Evolutionary conservation across 1,140 invertebrate genomes (phyloP), one percentile per base, ranked within the genome.

Genomic region (Hylaeus volcanicus): DNA sequence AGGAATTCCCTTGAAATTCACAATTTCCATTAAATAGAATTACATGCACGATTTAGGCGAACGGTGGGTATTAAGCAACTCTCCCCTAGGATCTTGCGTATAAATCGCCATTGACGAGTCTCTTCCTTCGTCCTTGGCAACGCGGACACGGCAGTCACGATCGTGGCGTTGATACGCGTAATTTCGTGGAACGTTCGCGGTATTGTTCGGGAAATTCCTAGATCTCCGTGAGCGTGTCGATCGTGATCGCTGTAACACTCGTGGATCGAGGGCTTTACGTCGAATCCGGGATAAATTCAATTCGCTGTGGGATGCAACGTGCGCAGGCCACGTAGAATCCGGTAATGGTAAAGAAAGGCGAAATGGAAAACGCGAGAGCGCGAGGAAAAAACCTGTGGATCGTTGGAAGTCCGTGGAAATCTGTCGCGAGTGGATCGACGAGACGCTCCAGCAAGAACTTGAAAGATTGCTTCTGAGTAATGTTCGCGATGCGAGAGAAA

Each of bases 351-450:
- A 63, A 48, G 69, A 51, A 78, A 41, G 9, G 37, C n/a, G 55
- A 58, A n/a, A 53, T 43, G 41, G 72, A 55, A 51, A 61, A 37
- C 41, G 39, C 26, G 53, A 14, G 63, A 74, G 43, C 51, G 78
- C n/a, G 37, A 58, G n/a, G n/a, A 55, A 1, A 37, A 60, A 43
- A 75, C 63, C 58, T 68, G 74, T 68, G 64, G 74, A 68, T 68
- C 63, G 63, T 53, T n/a, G 3, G 1, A 5, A 15, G 64, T 3
- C 39, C 45, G 3, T 39, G 45, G 55, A 64, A 79, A 53, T 72
- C 48, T 12, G 39, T 41, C 37, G 37, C 48, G 8, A 37, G 45
- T 68, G 60, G 51, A 79, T 74, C 70, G 70, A 65, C 51, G 65
- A 68, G 65, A 70, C 74, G 15, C 51, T 48, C 37, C 0, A 45